phyloP scores from a whole-genome alignment of 2,888 invertebrate genomes.

The Sinhomidia bicolor region DNA sequence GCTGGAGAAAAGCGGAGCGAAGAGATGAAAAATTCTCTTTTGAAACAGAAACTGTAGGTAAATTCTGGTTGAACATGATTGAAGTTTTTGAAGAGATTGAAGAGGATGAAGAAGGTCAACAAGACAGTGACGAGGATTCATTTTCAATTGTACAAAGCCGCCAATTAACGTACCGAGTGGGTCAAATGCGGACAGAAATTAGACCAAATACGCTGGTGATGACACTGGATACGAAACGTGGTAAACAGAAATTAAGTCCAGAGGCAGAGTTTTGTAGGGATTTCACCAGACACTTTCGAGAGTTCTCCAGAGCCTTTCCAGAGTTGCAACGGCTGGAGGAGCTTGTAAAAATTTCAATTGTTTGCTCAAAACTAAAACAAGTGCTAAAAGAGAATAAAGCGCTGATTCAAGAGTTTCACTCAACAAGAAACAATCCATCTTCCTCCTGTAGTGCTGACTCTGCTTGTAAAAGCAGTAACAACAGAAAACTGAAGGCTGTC shows the following conservation, averaged over 20 bases:
- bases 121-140: conserved; percentile 20
- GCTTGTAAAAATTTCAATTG: conserved; percentile 73
- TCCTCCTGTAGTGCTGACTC: not conserved
- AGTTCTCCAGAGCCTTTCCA: conserved; percentile 73
- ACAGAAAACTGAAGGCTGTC: conserved; percentile 37
- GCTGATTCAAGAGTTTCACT: conserved; percentile 55
- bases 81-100: conserved; percentile 76
- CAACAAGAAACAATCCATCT: conserved; percentile 15
- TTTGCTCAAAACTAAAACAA: conserved; percentile 70
- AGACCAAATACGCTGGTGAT: conserved; percentile 72
- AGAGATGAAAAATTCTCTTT: conserved; percentile 21
- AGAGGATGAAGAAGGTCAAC: conserved; percentile 56
- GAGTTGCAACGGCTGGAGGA: conserved; percentile 74
- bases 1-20: conserved; percentile 66
- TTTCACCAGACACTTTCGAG: conserved; percentile 70
- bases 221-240: conserved; percentile 52
- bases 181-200: conserved; percentile 69
- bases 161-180: conserved; percentile 67
- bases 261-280: conserved; percentile 73
- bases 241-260: conserved; percentile 54
- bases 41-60: conserved; percentile 50
- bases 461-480: not conserved
- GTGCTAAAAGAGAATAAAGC: conserved; percentile 68
- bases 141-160: conserved; percentile 19
- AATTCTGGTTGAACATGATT: conserved; percentile 71